Base-by-base conservation (phyloP, 2,797 vertebrate species). In the Scleropages formosus region DNA sequence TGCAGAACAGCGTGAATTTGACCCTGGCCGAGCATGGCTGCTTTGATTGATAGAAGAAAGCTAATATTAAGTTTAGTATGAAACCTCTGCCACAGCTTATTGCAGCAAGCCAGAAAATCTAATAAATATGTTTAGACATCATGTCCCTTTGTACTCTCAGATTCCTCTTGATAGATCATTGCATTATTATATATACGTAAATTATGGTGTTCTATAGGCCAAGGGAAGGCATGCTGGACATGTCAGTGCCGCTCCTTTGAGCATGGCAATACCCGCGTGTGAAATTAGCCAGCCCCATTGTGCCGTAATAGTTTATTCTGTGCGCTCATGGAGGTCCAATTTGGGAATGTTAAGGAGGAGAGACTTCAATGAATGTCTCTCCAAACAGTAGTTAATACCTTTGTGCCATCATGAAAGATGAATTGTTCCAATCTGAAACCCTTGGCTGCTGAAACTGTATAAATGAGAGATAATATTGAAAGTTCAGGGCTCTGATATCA, bases 311-410 rank as follows among this genome's bases (percentile, higher is more conserved):
- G 59, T 60, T 3, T 47, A 53, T 76, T 76, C 31, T 69, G 24
- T 62, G 58, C 51, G 44, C 12, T 76, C 66, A 60, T 58, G 18
- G 56, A 76, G 24, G 75, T 62, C 56, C 22, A 70, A 62, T 76
- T 70, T 76, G 51, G 66, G 59, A 70, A 68, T 51, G 58, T 62
- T 51, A 60, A 62, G 75, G 26, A 68, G 66, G 56, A 49, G 53
- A 75, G 56, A 69, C 58, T 70, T 76, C 58, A 62, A 22, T 60
- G 39, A 70, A 70, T 60, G 66, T 62, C 75, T 60, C 66, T 70
- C 75, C 56, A 51, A 70, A 76, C 26, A 70, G 75, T 63, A 27
- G 39, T 70, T 76, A 69, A 70, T 70, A 39, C 58, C 66, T 51
- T 8, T 51, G 66, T 70, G 46, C 59, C 56, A 61, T 69, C 39